These are phyloP conservation scores for Hipposideros larvatus DNA, from an alignment of 2,797 vertebrate genomes.

Conservation along the genomic window DNA sequence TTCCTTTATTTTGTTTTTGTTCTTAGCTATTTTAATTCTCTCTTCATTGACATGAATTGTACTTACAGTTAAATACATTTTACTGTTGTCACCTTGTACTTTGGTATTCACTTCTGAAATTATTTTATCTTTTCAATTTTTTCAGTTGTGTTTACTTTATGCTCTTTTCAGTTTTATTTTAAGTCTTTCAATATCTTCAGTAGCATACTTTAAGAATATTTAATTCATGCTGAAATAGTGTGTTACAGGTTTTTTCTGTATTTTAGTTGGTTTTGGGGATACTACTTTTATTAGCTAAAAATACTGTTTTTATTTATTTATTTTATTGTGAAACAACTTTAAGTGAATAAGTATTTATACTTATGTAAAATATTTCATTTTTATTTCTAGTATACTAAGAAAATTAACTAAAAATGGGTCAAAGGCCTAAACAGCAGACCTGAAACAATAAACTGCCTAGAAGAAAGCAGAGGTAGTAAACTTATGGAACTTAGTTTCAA, in stretches of 20 bases:
- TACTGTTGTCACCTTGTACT: background rate
- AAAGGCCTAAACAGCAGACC: no score
- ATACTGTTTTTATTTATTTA: background rate
- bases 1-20: background rate
- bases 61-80: background rate
- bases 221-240: background rate
- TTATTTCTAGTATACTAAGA: background rate
- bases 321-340: background rate
- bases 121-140: background rate
- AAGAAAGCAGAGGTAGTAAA: no score
- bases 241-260: background rate
- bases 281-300: background rate
- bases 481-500: no score
- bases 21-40: background rate
- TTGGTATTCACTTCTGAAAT: background rate
- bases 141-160: background rate
- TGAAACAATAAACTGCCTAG: no score
- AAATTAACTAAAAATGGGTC: constrained; percentile 17
- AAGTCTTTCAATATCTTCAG: background rate
- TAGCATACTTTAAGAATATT: background rate
- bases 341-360: background rate
- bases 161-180: background rate
- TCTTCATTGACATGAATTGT: background rate
- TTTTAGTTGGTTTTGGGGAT: background rate
- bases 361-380: background rate